Percentiles rank a stretch among this genome's conserved stretches.
phyloP scores from a whole-genome alignment of 1,140 invertebrate species.

The Gryllus bimaculatus region DNA sequence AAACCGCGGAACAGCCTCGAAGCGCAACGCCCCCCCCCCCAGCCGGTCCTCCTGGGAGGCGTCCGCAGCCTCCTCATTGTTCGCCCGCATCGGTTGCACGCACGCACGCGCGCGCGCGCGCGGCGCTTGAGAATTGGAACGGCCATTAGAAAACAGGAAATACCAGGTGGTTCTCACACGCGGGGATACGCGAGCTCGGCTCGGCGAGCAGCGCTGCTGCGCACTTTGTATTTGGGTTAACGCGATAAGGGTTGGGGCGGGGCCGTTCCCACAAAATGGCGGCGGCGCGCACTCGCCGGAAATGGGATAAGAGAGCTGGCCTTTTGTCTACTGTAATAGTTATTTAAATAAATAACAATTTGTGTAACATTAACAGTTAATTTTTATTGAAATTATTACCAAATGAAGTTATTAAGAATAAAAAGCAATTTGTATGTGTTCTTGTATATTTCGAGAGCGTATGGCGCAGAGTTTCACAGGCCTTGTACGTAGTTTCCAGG shows the following conservation, averaged over 20 bases:
- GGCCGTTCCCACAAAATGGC: neutral
- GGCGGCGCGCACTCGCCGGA: neutral
- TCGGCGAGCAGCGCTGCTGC: neutral
- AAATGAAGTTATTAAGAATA: neutral
- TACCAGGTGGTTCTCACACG: neutral
- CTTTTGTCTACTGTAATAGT: neutral
- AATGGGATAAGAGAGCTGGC: neutral
- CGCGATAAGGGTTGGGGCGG: neutral
- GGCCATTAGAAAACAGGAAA: conserved; percentile 1
- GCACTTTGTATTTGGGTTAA: neutral
- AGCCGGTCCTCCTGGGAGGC: too few relatives aligned
- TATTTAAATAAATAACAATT: neutral
- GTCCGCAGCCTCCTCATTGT: neutral
- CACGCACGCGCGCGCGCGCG: too few relatives aligned
- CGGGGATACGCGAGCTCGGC: too few relatives aligned
- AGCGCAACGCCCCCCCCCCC: too few relatives aligned
- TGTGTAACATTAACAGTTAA: neutral
- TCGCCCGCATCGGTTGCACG: neutral
- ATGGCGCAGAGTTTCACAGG: neutral
- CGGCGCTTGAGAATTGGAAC: neutral
- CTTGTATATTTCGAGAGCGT: neutral
- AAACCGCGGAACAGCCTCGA: too few relatives aligned
- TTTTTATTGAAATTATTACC: neutral
- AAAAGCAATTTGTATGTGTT: neutral
- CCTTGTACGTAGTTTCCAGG: neutral